Percentiles rank a stretch among this genome's conserved stretches.
These are phyloP conservation scores for Drepanosiphum platanoidis DNA, from an alignment of 2,888 invertebrate genomes.

Conservation along the genomic window DNA sequence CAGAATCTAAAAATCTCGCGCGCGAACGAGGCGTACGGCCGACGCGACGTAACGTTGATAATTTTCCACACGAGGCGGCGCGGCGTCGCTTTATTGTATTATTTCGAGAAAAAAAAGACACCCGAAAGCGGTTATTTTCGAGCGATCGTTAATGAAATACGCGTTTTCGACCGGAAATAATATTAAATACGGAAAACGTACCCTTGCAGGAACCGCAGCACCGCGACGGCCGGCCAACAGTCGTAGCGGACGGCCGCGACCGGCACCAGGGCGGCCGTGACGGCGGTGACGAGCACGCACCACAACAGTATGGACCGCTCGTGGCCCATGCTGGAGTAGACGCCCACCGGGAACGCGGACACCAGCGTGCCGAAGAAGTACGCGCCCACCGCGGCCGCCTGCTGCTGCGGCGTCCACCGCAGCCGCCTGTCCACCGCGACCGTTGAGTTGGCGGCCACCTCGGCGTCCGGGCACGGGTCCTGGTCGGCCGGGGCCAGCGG, in stretches of 20 bases:
- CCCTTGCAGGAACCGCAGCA: slow-evolving; percentile 30
- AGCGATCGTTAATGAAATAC: too few relatives aligned
- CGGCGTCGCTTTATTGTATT: too few relatives aligned
- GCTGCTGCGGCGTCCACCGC: slow-evolving; percentile 14
- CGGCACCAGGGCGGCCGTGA: background rate
- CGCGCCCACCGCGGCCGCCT: background rate
- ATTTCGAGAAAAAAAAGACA: too few relatives aligned
- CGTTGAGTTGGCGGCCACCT: slow-evolving; percentile 13
- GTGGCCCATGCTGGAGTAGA: slow-evolving; percentile 24
- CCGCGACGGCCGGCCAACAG: slow-evolving; percentile 19
- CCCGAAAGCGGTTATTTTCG: too few relatives aligned
- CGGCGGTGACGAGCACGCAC: background rate
- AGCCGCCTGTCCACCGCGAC: background rate
- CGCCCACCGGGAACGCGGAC: slow-evolving; percentile 30
- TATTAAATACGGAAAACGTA: background rate
- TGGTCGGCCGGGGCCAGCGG: background rate
- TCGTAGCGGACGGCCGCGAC: background rate
- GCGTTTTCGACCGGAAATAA: too few relatives aligned
- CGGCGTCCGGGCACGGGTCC: background rate
- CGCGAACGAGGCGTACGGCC: too few relatives aligned
- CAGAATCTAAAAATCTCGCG: too few relatives aligned
- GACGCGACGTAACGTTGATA: too few relatives aligned
- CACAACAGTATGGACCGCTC: slow-evolving; percentile 17
- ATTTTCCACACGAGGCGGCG: too few relatives aligned
- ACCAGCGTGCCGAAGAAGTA: slow-evolving; percentile 27